Evolutionary conservation across 2,888 invertebrate genomes (phyloP).

Genomic region (Colostygia pectinataria): DNA sequence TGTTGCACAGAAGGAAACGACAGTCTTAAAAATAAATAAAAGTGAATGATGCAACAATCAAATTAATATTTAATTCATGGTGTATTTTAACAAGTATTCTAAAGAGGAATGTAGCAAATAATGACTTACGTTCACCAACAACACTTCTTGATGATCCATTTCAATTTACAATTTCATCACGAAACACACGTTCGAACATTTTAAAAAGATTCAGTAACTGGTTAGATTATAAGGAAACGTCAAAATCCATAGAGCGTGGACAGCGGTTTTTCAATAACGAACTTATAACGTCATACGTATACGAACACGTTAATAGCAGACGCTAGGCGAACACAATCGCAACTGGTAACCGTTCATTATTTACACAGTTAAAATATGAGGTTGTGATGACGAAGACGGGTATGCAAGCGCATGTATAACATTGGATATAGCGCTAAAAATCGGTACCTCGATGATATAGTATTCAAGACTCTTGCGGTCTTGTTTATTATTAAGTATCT

Average conservation of each 20-base stretch:
- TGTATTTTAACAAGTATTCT: too few relatives aligned
- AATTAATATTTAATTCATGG: neutral
- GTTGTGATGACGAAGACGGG: constrained; percentile 14
- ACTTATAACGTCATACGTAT: constrained; percentile 38
- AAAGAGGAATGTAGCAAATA: neutral
- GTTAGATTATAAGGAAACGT: constrained; percentile 48
- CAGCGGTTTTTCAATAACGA: constrained; percentile 42
- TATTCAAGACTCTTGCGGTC: constrained; percentile 6
- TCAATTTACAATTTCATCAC: constrained; percentile 18
- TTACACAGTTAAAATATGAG: constrained; percentile 25
- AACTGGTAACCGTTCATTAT: constrained; percentile 21
- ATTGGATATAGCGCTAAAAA: constrained; percentile 8
- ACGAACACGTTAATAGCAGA: constrained; percentile 14
- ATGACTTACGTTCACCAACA: constrained; percentile 18
- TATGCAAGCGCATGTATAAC: constrained; percentile 1
- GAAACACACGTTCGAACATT: constrained; percentile 33
- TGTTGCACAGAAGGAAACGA: constrained; percentile 22
- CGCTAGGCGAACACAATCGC: constrained; percentile 16
- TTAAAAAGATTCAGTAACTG: constrained; percentile 38
- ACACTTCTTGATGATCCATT: constrained; percentile 30
- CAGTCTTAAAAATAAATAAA: neutral
- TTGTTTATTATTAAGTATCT: too few relatives aligned
- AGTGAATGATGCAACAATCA: neutral
- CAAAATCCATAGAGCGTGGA: constrained; percentile 43
- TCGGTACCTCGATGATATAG: neutral